phyloP scores from a whole-genome alignment of 2,888 invertebrate species.

The Sesamia inferens region DNA sequence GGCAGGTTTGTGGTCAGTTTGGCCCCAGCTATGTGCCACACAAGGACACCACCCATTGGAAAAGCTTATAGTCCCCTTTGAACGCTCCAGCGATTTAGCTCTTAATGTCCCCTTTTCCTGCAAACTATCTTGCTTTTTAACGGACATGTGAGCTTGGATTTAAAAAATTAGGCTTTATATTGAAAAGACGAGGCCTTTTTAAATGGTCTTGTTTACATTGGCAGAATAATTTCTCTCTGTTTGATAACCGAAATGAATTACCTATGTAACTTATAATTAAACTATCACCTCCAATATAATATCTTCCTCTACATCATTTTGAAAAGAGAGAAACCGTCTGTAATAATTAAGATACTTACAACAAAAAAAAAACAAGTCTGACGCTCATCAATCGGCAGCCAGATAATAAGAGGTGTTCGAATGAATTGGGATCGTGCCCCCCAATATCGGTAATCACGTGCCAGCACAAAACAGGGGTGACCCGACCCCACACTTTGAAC shows the following conservation, averaged over 20 bases:
- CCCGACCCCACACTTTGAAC: slow-evolving; percentile 75
- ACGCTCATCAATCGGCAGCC: slow-evolving; percentile 79
- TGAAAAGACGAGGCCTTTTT: background rate
- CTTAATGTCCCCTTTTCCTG: slow-evolving; percentile 70
- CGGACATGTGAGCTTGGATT: slow-evolving; percentile 47
- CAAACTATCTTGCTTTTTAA: slow-evolving; percentile 62
- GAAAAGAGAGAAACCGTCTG: slow-evolving; percentile 40
- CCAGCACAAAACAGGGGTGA: slow-evolving; percentile 78
- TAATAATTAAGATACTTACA: slow-evolving; percentile 40
- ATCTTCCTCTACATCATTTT: slow-evolving; percentile 40
- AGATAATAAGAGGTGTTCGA: slow-evolving; percentile 79
- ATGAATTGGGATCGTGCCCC: slow-evolving; percentile 85
- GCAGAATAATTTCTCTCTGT: background rate
- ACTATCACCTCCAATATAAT: background rate
- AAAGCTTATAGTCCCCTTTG: slow-evolving; percentile 71
- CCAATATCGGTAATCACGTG: slow-evolving; percentile 84
- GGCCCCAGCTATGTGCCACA: slow-evolving; percentile 28
- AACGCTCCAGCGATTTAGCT: slow-evolving; percentile 70
- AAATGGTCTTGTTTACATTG: background rate
- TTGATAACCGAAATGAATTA: background rate
- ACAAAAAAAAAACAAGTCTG: slow-evolving; percentile 33
- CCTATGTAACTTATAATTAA: background rate
- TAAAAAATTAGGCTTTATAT: slow-evolving; percentile 3
- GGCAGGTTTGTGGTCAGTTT: slow-evolving; percentile 49
- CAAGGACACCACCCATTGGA: slow-evolving; percentile 68